A percentile compares a stretch with the other conserved stretches of the same genome.
These are phyloP conservation scores for Gisinianus flammeolus DNA, from an alignment of 2,888 invertebrate species.

Conservation along the genomic window DNA sequence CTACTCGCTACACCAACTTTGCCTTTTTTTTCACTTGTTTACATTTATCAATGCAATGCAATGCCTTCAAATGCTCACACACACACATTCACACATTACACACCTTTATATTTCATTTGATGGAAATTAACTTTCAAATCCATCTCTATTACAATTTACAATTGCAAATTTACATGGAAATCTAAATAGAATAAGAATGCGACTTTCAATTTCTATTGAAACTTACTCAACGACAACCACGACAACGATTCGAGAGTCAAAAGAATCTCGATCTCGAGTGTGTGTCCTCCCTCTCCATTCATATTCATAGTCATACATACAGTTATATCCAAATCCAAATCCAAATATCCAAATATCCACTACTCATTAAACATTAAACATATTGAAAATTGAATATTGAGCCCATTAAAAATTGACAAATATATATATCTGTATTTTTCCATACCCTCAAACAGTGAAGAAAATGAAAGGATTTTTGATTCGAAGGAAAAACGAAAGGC, in stretches of 20 bases:
- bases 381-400: too few species aligned
- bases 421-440: neutral
- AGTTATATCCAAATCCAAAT: neutral
- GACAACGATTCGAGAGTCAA: neutral
- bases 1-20: too few species aligned
- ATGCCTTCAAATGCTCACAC: neutral
- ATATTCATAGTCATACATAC: neutral
- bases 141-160: neutral
- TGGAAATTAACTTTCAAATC: constrained; percentile 8
- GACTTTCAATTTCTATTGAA: neutral
- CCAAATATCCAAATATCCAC: neutral
- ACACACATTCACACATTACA: neutral
- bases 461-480: neutral
- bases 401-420: too few species aligned
- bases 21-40: too few species aligned
- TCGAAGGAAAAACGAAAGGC: neutral
- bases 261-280: too few species aligned
- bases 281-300: too few species aligned
- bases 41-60: too few species aligned
- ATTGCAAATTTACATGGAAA: neutral
- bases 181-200: neutral
- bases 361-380: too few species aligned
- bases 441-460: neutral
- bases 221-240: neutral
- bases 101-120: constrained; percentile 4